A percentile compares a stretch with the other conserved stretches of the same genome.
phyloP scores from a whole-genome alignment of 53 echinoderm and acorn worm genomes.

The Mesocentrotus franciscanus region DNA sequence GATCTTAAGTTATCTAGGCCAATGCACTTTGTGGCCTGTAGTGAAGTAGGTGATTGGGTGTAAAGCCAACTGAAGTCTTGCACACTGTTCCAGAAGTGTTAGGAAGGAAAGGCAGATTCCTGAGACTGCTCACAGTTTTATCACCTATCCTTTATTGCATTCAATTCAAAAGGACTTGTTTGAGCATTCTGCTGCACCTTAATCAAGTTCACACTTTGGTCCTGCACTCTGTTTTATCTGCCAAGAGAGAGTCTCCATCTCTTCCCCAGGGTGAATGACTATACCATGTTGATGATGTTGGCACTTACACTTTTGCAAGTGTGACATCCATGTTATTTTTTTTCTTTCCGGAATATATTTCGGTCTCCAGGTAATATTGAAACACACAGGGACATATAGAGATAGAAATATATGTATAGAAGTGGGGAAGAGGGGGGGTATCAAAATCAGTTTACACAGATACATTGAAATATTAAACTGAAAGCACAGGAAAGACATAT shows the following conservation, averaged over 20 bases:
- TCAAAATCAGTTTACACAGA: not conserved
- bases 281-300: not conserved
- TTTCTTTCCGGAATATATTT: not conserved
- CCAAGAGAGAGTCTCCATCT: too few relatives aligned
- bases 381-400: not conserved
- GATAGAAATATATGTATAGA: not conserved
- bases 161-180: not conserved
- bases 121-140: not conserved
- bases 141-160: not conserved
- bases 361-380: not conserved
- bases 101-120: not conserved
- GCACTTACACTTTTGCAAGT: not conserved
- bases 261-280: not conserved
- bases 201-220: constrained; percentile 13
- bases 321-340: not conserved
- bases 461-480: too few relatives aligned
- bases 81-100: not conserved
- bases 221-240: not conserved
- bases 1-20: not conserved
- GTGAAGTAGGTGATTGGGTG: not conserved
- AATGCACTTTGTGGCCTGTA: constrained; percentile 6
- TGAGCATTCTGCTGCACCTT: not conserved
- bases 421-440: not conserved
- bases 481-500: too few relatives aligned
- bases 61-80: not conserved